A percentile compares a stretch with the other conserved stretches of the same genome.
phyloP scores from a whole-genome alignment of 2,113 vertebrate species.

The Malaclemys terrapin region DNA sequence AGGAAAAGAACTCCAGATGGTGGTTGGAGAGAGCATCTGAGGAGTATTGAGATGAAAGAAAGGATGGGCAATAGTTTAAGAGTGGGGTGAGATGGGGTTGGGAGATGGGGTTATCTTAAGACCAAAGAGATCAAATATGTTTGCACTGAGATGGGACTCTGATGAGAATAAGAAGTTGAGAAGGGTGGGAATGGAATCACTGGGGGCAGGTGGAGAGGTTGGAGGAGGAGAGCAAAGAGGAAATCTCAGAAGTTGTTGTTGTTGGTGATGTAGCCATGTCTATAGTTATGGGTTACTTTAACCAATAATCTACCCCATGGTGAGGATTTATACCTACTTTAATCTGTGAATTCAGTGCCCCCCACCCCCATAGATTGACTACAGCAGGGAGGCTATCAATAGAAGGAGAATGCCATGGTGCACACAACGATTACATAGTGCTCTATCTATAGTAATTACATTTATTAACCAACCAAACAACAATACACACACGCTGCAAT shows the following conservation, averaged over 20 bases:
- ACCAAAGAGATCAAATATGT: no score
- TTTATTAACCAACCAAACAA: neutral
- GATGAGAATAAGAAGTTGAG: no score
- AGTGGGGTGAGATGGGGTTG: no score
- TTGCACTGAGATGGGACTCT: no score
- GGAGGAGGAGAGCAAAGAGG: accelerated
- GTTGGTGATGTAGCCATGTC: no score
- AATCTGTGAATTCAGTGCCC: neutral
- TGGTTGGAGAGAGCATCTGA: neutral
- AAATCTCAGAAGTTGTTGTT: neutral
- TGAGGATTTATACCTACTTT: neutral
- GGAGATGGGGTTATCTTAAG: no score
- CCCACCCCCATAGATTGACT: neutral
- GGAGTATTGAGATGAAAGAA: neutral
- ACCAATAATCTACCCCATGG: no score
- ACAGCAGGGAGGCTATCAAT: neutral
- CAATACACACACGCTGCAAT: neutral
- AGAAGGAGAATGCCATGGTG: neutral
- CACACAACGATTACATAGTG: neutral
- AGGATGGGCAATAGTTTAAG: neutral
- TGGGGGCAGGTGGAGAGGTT: neutral
- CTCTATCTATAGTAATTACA: neutral
- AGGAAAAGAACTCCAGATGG: neutral
- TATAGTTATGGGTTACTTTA: no score
- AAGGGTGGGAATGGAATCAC: neutral